Evolutionary conservation across 2,797 vertebrate genomes (phyloP), one percentile per base, ranked within the genome.

Genomic region (Chrysocyon brachyurus): DNA sequence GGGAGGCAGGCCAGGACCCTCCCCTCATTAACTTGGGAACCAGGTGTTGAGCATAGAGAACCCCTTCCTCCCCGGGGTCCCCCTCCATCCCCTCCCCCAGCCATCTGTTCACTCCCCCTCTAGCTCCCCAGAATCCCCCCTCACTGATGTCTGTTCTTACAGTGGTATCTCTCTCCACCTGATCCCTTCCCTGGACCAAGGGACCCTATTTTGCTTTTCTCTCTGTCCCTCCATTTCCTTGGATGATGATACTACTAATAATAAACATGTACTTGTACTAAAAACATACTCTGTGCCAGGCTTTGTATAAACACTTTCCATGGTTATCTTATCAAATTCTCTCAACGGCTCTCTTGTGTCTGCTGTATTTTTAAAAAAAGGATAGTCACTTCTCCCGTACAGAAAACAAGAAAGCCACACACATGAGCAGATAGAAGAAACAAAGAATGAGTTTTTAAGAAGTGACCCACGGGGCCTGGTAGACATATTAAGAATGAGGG

Each of bases 21-120:
- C 36, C 82, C 7, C 40, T 96, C 79, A 81, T 93, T 94, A 95
- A 95, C 21, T 63, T 21, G 24, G 75, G 90, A 52, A 91, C 64
- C 94, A 94, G 94, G 92, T 96, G 95, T 81, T 72, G 73, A 36
- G 59, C 4, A 0, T 49, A 73, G 66, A 93, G 84, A 66, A 75
- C n/a, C 46, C 70, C 46, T 81, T 73, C 36, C 16, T 96, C 86
- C 59, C 68, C 11, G 26, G 78, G 70, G 17, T 68, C 16, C 33
- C 46, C 19, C 49, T 52, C n/a, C 52, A 31, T 85, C n/a, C 31
- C 64, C 26, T 93, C 40, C 36, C 16, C 14, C 26, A 61, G 22
- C 61, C 91, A 75, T 92, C 81, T 97, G 82, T 59, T 93, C 78
- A 17, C 28, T 9, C 40, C 40, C 14, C 4, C 17, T 66, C 36